Evolutionary conservation across 2,113 vertebrate genomes (phyloP).

Genomic region (Notothenia coriiceps): DNA sequence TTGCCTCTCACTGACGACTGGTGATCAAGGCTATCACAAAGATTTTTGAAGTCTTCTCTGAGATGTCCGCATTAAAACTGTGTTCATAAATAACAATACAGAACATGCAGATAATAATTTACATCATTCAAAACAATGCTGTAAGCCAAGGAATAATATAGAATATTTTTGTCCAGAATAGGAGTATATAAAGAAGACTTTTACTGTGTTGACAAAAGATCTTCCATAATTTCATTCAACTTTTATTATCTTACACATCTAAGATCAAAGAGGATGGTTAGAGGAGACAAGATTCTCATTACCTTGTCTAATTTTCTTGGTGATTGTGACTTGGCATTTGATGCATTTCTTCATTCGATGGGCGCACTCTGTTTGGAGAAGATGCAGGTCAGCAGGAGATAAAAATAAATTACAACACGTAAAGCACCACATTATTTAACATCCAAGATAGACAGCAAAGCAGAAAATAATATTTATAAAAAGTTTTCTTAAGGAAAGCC

Average conservation of each 20-base stretch:
- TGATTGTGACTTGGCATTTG: constrained; percentile 96
- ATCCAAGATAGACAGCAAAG: neutral
- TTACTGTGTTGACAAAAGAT: neutral
- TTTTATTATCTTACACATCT: neutral
- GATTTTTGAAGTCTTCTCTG: neutral
- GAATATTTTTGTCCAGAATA: neutral
- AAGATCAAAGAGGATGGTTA: neutral
- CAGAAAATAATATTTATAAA: neutral
- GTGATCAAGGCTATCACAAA: neutral
- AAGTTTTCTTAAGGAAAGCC: too few species aligned
- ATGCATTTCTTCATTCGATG: constrained; percentile 99
- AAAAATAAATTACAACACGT: neutral
- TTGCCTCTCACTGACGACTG: neutral
- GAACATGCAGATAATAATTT: neutral
- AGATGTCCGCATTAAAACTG: neutral
- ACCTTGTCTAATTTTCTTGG: constrained; percentile 97
- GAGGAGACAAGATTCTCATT: constrained; percentile 22
- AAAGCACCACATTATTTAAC: neutral
- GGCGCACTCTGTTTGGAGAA: constrained; percentile 89
- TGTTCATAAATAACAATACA: neutral
- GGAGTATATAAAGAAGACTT: neutral
- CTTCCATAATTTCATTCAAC: neutral
- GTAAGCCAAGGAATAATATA: neutral
- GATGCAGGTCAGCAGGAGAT: constrained; percentile 4
- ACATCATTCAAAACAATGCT: neutral